Base-by-base conservation (phyloP, 2,797 vertebrate genomes). In the Sebastes kiyomatsui region DNA sequence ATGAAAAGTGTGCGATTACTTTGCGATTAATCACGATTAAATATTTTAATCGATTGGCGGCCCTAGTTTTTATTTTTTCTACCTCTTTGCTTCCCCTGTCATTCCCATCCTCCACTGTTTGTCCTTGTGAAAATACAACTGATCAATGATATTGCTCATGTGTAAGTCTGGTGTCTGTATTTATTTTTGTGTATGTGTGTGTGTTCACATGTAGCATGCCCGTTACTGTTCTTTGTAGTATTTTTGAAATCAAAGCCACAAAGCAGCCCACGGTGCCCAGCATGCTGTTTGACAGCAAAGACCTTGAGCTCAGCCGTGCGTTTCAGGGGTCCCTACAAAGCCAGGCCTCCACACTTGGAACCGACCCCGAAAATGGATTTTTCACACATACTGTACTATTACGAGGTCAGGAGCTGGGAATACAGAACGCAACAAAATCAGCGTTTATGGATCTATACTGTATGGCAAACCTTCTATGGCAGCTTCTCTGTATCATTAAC, bases 201-300 rank as follows among this genome's bases (percentile, higher is more conserved):
- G 18, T 55, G 18, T 62, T 28, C 33, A n/a, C 7, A 4, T 55
- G n/a, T 2, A 60, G 23, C 23, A 67, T 22, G 18, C 16, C 62
- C 20, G 10, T 79, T 72, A 72, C 59, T 69, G 52, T 72, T 70
- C 64, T 77, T 72, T 75, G n/a, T 27, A 16, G 49, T 28, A 32
- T 54, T 62, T 84, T 73, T 86, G 16, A 75, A 74, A 79, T 73
- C 67, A 72, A 78, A 80, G 77, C 54, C 67, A 67, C 30, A 81
- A 46, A 81, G 67, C 69, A 72, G 83, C 78, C 86, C 18, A 8
- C n/a, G 46, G 46, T 49, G 69, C 64, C 78, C 67, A 42, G 64
- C n/a, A 79, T 80, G 72, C 62, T 54, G 46, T 81, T 59, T 85
- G 77, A 83, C 75, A 83, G 54, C 61, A 75, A 58, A 72, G 68